Conservation (phyloP, 2,888 invertebrate species). For the Portevinia maculata region DNA sequence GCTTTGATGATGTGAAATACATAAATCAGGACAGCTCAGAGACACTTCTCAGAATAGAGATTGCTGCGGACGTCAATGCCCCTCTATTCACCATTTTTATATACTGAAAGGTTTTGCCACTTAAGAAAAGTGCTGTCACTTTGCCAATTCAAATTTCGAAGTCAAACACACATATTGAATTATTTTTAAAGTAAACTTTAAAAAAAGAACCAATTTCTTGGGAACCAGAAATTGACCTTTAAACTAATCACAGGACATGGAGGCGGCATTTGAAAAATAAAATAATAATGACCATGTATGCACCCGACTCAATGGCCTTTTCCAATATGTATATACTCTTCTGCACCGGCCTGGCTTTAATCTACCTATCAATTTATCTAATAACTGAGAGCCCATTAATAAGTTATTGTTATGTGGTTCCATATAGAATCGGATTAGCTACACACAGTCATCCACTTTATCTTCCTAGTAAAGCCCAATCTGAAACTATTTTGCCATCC, state of each 20-base stretch:
- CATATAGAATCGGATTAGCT: constrained; percentile 47
- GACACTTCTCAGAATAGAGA: too few relatives aligned
- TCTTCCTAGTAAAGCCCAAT: constrained; percentile 25
- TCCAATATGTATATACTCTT: constrained; percentile 19
- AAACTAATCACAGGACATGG: constrained; percentile 12
- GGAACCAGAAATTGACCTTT: constrained; percentile 29
- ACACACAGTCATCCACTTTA: neutral
- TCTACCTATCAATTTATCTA: constrained; percentile 10
- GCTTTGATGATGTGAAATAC: too few relatives aligned
- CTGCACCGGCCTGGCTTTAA: neutral
- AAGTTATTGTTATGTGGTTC: constrained; percentile 38
- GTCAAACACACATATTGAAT: too few relatives aligned
- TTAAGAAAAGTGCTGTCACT: too few relatives aligned
- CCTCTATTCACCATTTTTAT: too few relatives aligned
- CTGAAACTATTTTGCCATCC: constrained; percentile 48
- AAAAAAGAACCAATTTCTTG: too few relatives aligned
- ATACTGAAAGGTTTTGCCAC: too few relatives aligned
- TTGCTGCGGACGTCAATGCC: too few relatives aligned
- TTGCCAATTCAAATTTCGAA: too few relatives aligned
- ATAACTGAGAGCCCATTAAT: constrained; percentile 31
- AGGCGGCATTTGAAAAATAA: constrained; percentile 30
- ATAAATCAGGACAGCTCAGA: too few relatives aligned
- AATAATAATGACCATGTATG: constrained; percentile 20
- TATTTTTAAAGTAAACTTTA: too few relatives aligned
- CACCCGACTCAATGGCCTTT: constrained; percentile 33